Percentiles rank a stretch among this genome's conserved stretches.
phyloP scores from a whole-genome alignment of 2,888 invertebrate genomes.

The Gryllus longicercus region DNA sequence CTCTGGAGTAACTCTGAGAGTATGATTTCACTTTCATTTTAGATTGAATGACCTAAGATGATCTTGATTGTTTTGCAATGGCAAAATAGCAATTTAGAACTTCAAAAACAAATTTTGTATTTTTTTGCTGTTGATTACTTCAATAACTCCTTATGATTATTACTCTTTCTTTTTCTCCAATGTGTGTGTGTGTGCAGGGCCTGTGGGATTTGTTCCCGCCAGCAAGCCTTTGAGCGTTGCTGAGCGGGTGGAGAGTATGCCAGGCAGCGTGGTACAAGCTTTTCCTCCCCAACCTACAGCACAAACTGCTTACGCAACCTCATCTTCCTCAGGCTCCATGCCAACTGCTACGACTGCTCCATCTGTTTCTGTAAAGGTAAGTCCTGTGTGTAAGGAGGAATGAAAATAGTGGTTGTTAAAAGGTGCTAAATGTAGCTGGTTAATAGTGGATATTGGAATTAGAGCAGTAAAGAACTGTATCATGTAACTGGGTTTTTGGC shows the following conservation, averaged over 20 bases:
- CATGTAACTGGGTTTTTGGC: too few relatives aligned
- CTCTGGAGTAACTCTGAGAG: too few relatives aligned
- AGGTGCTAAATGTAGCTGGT: too few relatives aligned
- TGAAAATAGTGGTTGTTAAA: too few relatives aligned
- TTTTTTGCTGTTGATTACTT: neutral
- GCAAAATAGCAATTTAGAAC: too few relatives aligned
- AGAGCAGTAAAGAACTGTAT: too few relatives aligned
- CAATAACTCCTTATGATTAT: too few relatives aligned
- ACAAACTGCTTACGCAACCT: conserved; percentile 36
- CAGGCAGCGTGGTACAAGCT: conserved; percentile 45
- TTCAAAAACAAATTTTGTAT: neutral
- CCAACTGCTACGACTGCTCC: conserved; percentile 43
- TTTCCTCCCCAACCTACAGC: conserved; percentile 43
- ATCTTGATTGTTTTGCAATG: too few relatives aligned
- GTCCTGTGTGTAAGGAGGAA: conserved; percentile 11
- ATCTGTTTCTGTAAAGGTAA: conserved; percentile 45
- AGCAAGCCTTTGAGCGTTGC: conserved; percentile 45
- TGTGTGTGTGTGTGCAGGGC: neutral
- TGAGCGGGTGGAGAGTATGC: conserved; percentile 47
- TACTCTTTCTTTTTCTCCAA: too few relatives aligned
- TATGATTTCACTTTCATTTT: too few relatives aligned
- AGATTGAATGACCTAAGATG: too few relatives aligned
- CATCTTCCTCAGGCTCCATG: conserved; percentile 29
- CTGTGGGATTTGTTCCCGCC: conserved; percentile 20
- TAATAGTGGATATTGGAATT: too few relatives aligned